These are phyloP conservation scores for Ormyrus thymus DNA, from an alignment of 2,888 invertebrate species.

Conservation along the genomic window DNA sequence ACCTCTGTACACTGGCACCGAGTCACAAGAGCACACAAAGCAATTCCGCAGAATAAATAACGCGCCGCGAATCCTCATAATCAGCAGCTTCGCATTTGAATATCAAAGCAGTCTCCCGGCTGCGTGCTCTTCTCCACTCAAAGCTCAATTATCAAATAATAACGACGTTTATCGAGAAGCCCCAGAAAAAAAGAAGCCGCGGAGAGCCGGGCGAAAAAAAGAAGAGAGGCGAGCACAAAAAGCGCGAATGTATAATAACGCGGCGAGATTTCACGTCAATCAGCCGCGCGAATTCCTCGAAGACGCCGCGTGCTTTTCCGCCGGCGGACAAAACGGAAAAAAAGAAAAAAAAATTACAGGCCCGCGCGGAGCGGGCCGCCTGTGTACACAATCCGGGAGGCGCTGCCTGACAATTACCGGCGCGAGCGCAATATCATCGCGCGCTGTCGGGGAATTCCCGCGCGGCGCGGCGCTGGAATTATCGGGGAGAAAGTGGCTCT, in stretches of 20 bases:
- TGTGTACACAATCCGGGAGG: too few species aligned
- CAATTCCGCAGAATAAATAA: too few species aligned
- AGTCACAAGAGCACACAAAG: too few species aligned
- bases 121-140: too few species aligned
- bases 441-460: not conserved
- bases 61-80: too few species aligned
- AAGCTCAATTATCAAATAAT: conserved; percentile 27
- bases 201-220: not conserved
- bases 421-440: not conserved
- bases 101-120: too few species aligned
- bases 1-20: too few species aligned
- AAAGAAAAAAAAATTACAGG: conserved; percentile 31
- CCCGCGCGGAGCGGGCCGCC: not conserved
- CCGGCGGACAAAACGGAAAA: not conserved
- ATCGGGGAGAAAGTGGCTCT: too few species aligned
- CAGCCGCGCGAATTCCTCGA: conserved; percentile 21
- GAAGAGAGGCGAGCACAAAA: not conserved
- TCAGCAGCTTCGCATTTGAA: too few species aligned
- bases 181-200: too few species aligned
- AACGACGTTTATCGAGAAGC: conserved; percentile 15
- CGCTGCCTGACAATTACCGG: too few species aligned
- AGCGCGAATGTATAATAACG: not conserved
- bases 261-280: conserved; percentile 28
- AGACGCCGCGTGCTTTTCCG: conserved; percentile 16
- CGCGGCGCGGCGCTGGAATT: not conserved